Conservation (phyloP, 2,888 invertebrate genomes). For the Branchipolynoe longqiensis region DNA sequence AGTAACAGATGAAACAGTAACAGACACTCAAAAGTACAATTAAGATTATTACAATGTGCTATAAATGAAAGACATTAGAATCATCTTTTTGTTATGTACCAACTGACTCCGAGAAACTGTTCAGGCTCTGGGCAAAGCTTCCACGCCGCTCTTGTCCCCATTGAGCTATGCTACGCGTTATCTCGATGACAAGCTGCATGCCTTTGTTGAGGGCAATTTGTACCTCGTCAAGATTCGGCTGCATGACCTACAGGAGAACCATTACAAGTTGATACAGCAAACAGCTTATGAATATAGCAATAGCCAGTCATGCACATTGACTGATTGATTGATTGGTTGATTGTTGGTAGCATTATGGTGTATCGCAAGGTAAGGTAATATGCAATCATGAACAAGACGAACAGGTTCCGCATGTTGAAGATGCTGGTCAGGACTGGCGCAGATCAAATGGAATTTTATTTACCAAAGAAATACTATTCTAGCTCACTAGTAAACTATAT, state of each 20-base stretch:
- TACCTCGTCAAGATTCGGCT: constrained; percentile 93
- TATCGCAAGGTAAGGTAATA: too few relatives aligned
- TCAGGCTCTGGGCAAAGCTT: neutral
- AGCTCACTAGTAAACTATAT: too few relatives aligned
- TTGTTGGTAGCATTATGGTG: too few relatives aligned
- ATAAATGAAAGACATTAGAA: neutral
- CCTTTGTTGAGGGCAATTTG: constrained; percentile 91
- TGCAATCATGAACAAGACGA: too few relatives aligned
- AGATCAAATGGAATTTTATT: too few relatives aligned
- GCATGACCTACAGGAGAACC: constrained; percentile 84
- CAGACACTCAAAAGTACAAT: too few relatives aligned
- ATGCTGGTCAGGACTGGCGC: too few relatives aligned
- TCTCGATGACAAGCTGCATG: constrained; percentile 91
- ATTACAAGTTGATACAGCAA: too few relatives aligned
- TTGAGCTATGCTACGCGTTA: constrained; percentile 94
- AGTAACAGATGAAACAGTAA: neutral
- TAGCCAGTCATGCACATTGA: too few relatives aligned
- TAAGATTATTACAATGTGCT: neutral
- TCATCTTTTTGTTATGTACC: neutral
- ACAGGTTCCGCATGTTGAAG: too few relatives aligned
- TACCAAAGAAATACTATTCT: too few relatives aligned
- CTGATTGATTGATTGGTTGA: neutral
- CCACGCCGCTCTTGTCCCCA: constrained; percentile 91
- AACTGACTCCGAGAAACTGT: neutral
- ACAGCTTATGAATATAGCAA: too few relatives aligned